A percentile compares a stretch with the other conserved stretches of the same genome.
phyloP scores from a whole-genome alignment of 2,113 vertebrate genomes.

The Microcebus tavaratra region DNA sequence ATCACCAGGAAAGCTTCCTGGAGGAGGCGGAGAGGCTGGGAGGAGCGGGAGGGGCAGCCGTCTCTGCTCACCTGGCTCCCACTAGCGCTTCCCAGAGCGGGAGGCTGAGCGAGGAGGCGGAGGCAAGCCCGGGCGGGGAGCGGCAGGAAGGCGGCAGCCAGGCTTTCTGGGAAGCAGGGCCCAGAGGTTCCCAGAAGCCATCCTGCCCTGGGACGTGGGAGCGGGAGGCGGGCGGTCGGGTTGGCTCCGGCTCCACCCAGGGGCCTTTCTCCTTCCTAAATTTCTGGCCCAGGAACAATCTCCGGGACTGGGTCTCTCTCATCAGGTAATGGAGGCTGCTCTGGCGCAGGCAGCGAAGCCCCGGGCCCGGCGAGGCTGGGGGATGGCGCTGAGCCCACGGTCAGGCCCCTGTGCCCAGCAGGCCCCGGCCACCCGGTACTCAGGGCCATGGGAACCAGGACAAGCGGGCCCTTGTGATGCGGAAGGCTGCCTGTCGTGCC shows the following conservation, averaged over 20 bases:
- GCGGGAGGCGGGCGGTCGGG: not conserved
- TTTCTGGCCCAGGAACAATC: not conserved
- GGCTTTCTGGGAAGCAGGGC: conserved; percentile 20
- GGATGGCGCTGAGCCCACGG: not conserved
- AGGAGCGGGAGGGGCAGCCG: not conserved
- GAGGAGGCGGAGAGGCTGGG: not conserved
- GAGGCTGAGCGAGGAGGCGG: fast-evolving
- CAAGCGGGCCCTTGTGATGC: conserved; percentile 68
- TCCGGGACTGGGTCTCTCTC: not conserved
- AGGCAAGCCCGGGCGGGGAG: not conserved
- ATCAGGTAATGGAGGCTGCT: not conserved
- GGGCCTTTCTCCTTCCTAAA: not conserved
- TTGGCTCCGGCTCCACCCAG: not conserved
- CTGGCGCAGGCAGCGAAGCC: not conserved
- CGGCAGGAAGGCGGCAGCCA: not conserved
- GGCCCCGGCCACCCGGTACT: not conserved
- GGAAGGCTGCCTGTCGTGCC: conserved; percentile 26
- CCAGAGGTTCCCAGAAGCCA: not conserved
- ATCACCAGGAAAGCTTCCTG: not conserved
- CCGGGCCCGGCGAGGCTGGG: not conserved
- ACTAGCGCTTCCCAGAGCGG: not conserved
- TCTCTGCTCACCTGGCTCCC: not conserved
- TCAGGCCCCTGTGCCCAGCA: not conserved
- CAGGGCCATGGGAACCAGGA: conserved; percentile 3
- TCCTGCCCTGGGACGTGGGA: no score